phyloP scores from a whole-genome alignment of 1,140 invertebrate species.

The Ruditapes philippinarum region DNA sequence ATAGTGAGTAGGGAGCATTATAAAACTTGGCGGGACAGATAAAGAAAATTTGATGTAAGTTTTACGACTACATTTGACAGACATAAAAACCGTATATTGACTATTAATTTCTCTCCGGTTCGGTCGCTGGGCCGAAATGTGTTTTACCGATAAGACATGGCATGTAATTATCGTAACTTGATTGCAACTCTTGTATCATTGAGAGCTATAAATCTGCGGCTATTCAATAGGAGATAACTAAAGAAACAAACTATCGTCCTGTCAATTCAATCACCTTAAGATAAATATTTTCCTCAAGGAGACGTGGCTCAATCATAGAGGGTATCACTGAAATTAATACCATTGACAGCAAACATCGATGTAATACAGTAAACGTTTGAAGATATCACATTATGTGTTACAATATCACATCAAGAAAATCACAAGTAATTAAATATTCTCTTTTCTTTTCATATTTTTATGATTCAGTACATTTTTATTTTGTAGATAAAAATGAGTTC shows the following conservation, averaged over 20 bases:
- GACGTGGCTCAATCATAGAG: neutral
- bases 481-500: too few species aligned
- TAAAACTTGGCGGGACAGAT: neutral
- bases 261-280: constrained; percentile 21
- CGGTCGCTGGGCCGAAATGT: neutral
- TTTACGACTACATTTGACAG: constrained; percentile 39
- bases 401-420: too few species aligned
- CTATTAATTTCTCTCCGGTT: constrained; percentile 32
- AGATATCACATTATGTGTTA: too few species aligned
- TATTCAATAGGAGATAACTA: constrained; percentile 15
- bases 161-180: constrained; percentile 37
- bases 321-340: constrained; percentile 25
- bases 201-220: constrained; percentile 16
- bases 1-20: neutral
- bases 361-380: too few species aligned
- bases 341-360: too few species aligned
- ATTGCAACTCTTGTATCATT: constrained; percentile 27
- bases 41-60: constrained; percentile 58
- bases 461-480: too few species aligned
- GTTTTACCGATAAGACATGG: constrained; percentile 32
- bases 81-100: constrained; percentile 38
- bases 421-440: too few species aligned
- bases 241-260: constrained; percentile 19
- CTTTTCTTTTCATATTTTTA: too few species aligned
- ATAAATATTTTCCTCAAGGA: constrained; percentile 13